Percentiles rank a stretch among this genome's conserved stretches.
phyloP scores from a whole-genome alignment of 2,113 vertebrate genomes.

The Gymnorhina tibicen region DNA sequence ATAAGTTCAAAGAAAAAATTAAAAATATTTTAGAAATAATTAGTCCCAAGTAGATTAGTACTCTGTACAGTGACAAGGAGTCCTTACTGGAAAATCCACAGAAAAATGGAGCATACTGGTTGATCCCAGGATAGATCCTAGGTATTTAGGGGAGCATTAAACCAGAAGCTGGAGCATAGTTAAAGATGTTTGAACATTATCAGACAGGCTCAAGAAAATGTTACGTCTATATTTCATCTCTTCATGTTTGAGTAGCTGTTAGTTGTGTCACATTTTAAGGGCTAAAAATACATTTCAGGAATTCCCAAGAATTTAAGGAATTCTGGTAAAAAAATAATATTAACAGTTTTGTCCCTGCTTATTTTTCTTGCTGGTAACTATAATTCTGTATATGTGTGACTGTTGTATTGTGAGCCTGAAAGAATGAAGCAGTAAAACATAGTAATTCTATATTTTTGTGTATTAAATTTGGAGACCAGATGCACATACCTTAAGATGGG shows the following conservation, averaged over 20 bases:
- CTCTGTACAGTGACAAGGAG: background rate
- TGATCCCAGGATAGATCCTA: background rate
- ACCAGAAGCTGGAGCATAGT: background rate
- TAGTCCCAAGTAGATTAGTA: background rate
- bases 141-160: background rate
- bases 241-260: background rate
- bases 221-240: background rate
- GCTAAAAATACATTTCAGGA: background rate
- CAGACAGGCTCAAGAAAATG: background rate
- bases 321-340: background rate
- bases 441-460: background rate
- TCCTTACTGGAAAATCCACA: background rate
- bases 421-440: background rate
- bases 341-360: background rate
- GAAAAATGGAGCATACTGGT: background rate
- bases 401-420: background rate
- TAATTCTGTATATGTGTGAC: background rate
- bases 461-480: background rate
- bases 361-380: background rate
- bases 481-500: background rate
- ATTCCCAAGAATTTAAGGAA: background rate
- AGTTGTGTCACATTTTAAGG: background rate
- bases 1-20: background rate
- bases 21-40: background rate
- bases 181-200: background rate